Evolutionary conservation across 1,140 invertebrate genomes (phyloP).

Genomic region (Cepaea nemoralis): DNA sequence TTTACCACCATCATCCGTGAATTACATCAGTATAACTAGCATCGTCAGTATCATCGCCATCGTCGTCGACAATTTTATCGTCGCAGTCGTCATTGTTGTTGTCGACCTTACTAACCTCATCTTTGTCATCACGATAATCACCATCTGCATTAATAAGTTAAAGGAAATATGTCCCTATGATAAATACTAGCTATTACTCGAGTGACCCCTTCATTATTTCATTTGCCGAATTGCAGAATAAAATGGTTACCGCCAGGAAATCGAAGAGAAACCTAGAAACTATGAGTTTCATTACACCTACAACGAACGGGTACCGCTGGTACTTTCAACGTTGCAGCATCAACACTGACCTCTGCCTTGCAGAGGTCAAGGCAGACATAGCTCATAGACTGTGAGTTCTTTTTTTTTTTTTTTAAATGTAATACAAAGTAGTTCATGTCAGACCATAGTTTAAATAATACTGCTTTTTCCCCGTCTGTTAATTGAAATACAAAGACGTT

Average conservation of each 20-base stretch:
- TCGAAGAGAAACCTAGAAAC: background rate
- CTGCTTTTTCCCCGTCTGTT: no score
- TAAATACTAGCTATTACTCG: no score
- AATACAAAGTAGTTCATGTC: no score
- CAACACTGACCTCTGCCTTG: background rate
- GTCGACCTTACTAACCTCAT: background rate
- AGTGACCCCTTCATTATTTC: no score
- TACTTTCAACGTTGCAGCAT: background rate
- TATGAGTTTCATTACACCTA: constrained; percentile 19
- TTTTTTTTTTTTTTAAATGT: no score
- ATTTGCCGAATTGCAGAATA: background rate
- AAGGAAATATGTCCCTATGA: background rate
- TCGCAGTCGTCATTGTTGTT: constrained; percentile 5
- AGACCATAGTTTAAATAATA: no score
- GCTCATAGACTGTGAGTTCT: constrained; percentile 19
- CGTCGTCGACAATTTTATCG: background rate
- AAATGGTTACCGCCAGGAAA: background rate
- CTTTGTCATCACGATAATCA: background rate
- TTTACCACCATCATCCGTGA: no score
- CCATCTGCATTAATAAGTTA: background rate
- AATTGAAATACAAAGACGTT: no score
- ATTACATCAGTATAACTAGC: no score
- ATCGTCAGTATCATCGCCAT: no score
- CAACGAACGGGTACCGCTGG: background rate
- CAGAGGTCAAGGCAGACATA: constrained; percentile 3